phyloP scores from a whole-genome alignment of 2,797 vertebrate species.

The Hemibagrus guttatus region DNA sequence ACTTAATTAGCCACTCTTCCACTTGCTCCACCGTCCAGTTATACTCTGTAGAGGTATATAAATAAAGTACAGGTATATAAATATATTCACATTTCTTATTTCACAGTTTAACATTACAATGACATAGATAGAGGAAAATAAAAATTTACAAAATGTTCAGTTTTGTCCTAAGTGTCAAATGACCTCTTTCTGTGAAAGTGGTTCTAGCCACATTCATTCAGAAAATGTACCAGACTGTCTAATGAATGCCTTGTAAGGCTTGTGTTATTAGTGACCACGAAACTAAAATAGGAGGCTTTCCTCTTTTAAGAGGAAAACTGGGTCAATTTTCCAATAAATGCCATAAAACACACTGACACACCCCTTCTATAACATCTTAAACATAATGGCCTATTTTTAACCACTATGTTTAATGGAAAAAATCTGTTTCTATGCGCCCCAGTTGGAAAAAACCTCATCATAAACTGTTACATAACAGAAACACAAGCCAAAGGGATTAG shows the following conservation, averaged over 20 bases:
- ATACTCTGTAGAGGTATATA: slow-evolving; percentile 76
- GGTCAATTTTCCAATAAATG: not conserved
- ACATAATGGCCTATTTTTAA: not conserved
- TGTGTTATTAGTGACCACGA: not conserved
- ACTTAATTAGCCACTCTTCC: slow-evolving; percentile 83
- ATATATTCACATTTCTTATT: not conserved
- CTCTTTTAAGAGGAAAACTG: not conserved
- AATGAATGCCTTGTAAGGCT: not conserved
- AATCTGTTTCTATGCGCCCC: not conserved
- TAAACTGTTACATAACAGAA: not conserved
- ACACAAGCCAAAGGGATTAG: slow-evolving; percentile 5
- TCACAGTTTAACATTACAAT: not conserved
- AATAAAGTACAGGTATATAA: slow-evolving; percentile 11
- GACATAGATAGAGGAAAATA: not conserved
- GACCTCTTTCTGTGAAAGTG: not conserved
- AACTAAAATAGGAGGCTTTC: not conserved
- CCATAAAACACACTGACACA: not conserved
- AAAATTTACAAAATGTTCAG: not conserved
- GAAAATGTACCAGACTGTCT: not conserved
- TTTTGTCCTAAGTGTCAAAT: not conserved
- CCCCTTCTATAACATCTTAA: not conserved
- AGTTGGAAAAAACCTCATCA: not conserved
- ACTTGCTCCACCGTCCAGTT: slow-evolving; percentile 91
- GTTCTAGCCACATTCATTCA: not conserved
- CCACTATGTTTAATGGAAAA: not conserved